A percentile compares a stretch with the other conserved stretches of the same genome.
Conservation (phyloP, 2,888 invertebrate species). For the Caradrina clavipalpis region DNA sequence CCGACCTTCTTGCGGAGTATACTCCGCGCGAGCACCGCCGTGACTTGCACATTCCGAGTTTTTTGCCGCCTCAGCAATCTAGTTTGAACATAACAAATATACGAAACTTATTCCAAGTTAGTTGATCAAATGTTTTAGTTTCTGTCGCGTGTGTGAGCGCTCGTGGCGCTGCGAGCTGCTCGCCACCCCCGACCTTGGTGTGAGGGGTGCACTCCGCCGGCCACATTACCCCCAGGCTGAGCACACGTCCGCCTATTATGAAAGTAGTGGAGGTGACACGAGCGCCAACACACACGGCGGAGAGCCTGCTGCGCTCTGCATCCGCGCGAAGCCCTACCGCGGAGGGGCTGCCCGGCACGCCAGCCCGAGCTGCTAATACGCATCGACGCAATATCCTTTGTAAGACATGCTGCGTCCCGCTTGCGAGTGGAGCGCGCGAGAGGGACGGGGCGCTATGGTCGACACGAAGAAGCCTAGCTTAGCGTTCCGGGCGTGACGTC, state of each 20-base stretch:
- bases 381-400: constrained; percentile 69
- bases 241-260: constrained; percentile 39
- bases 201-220: constrained; percentile 40
- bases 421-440: constrained; percentile 51
- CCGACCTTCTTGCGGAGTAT: constrained; percentile 31
- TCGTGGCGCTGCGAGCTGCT: constrained; percentile 17
- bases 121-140: constrained; percentile 5
- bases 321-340: constrained; percentile 71
- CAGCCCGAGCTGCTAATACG: constrained; percentile 58
- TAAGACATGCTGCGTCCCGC: constrained; percentile 67
- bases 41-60: constrained; percentile 52
- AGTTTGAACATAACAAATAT: constrained; percentile 41
- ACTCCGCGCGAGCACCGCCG: constrained; percentile 26
- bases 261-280: constrained; percentile 41
- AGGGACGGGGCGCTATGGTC: constrained; percentile 64
- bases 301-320: constrained; percentile 53
- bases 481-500: constrained; percentile 83
- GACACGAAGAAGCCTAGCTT: constrained; percentile 74
- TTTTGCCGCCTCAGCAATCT: constrained; percentile 40
- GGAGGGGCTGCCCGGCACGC: constrained; percentile 62
- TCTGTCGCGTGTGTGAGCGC: constrained; percentile 20
- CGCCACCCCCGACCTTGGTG: constrained; percentile 54
- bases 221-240: constrained; percentile 29
- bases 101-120: constrained; percentile 21
- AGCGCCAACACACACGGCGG: constrained; percentile 58